These are phyloP conservation scores for Apis florea DNA, from an alignment of 1,140 invertebrate species.

Conservation along the genomic window DNA sequence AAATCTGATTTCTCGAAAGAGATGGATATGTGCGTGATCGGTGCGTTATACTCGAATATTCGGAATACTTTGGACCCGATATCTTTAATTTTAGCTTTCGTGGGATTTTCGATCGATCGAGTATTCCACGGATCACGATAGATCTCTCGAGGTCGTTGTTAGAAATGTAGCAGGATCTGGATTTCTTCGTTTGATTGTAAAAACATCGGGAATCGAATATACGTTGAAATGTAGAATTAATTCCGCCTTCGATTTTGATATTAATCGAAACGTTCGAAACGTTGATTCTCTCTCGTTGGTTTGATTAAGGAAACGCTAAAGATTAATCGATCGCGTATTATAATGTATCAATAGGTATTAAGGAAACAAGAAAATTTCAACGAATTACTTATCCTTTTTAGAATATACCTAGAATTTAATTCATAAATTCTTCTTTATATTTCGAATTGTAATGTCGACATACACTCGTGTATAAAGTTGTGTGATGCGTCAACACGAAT, in stretches of 20 bases:
- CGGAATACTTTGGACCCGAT: constrained; percentile 20
- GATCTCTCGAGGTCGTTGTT: neutral
- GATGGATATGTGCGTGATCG: neutral
- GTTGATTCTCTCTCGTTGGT: no score
- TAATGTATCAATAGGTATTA: no score
- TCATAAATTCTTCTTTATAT: constrained; percentile 8
- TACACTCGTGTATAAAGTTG: neutral
- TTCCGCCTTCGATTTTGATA: neutral
- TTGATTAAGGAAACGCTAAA: no score
- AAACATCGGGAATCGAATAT: neutral
- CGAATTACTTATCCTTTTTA: no score
- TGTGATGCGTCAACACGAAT: neutral
- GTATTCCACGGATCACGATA: neutral
- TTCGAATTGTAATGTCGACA: neutral
- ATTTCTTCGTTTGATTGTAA: neutral
- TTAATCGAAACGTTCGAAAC: neutral
- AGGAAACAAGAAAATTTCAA: no score
- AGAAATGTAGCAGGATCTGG: neutral
- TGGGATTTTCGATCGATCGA: constrained; percentile 22
- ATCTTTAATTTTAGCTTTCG: constrained; percentile 40
- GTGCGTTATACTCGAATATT: constrained; percentile 19
- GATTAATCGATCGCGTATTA: no score
- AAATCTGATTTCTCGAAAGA: neutral
- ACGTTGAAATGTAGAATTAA: neutral
- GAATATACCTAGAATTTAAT: neutral